Evolutionary conservation across 2,113 vertebrate genomes (phyloP).

Genomic region (Crotalus helleri): DNA sequence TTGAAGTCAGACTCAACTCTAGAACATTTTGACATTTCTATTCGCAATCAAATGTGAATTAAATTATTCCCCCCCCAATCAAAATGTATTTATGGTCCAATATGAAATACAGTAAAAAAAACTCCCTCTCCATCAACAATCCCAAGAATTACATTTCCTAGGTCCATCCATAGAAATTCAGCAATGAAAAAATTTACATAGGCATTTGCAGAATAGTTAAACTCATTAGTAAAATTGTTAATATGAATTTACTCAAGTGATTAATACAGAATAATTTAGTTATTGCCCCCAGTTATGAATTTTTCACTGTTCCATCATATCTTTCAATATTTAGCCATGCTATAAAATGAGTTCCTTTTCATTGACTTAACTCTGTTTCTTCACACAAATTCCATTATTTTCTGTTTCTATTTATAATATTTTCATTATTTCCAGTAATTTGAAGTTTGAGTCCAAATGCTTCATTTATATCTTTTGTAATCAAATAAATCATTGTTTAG

Average conservation of each 20-base stretch:
- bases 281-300: constrained; percentile 13
- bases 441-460: constrained; percentile 20
- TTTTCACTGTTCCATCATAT: constrained; percentile 29
- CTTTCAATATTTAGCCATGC: constrained; percentile 28
- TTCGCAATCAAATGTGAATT: neutral
- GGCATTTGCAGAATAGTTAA: neutral
- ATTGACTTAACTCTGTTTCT: neutral
- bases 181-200: neutral
- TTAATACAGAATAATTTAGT: neutral
- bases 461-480: constrained; percentile 32
- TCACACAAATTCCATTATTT: constrained; percentile 54
- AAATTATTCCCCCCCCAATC: neutral
- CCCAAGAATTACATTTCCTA: neutral
- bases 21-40: neutral
- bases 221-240: neutral
- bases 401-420: neutral
- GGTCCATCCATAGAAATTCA: neutral
- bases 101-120: neutral
- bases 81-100: neutral
- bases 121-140: neutral
- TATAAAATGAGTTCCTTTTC: constrained; percentile 24
- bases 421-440: neutral
- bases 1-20: neutral
- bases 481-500: constrained; percentile 56
- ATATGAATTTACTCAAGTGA: neutral